phyloP scores from a whole-genome alignment of 2,888 invertebrate genomes.

The Heterodera filipjevi region DNA sequence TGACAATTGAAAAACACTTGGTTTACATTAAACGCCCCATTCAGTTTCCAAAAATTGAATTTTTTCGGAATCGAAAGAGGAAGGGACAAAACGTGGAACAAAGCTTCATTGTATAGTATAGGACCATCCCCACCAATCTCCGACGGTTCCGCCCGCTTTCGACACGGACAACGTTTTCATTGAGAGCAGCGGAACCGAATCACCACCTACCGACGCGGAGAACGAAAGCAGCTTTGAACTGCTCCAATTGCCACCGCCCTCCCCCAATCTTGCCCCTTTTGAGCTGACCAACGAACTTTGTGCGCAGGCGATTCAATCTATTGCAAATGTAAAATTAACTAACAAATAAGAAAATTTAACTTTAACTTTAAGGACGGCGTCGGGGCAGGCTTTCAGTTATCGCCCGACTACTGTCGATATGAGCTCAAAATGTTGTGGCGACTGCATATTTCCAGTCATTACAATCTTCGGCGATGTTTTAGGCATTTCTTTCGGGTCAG shows the following conservation, averaged over 20 bases:
- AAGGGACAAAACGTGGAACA: too few relatives aligned
- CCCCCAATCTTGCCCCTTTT: background rate
- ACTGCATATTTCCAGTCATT: background rate
- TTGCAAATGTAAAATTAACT: conserved; percentile 10
- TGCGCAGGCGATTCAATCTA: conserved; percentile 13
- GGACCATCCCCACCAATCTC: background rate
- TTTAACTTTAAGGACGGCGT: conserved; percentile 15
- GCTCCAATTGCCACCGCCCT: conserved; percentile 8
- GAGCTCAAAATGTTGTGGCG: conserved; percentile 13
- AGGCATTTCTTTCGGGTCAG: background rate
- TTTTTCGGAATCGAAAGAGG: too few relatives aligned
- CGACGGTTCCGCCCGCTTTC: background rate
- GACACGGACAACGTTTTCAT: conserved; percentile 21
- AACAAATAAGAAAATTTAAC: too few relatives aligned
- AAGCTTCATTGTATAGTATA: too few relatives aligned
- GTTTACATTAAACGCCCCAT: too few relatives aligned
- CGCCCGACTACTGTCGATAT: conserved; percentile 21
- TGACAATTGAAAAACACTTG: too few relatives aligned
- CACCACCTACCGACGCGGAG: background rate
- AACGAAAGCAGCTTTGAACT: conserved; percentile 7
- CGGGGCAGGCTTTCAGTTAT: conserved; percentile 3
- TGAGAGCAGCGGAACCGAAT: background rate
- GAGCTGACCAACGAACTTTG: conserved; percentile 14
- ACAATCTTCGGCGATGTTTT: background rate
- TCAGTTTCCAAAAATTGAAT: too few relatives aligned